A percentile compares a stretch with the other conserved stretches of the same genome.
phyloP scores from a whole-genome alignment of 2,797 vertebrate species.

The Gallinago solitaria region DNA sequence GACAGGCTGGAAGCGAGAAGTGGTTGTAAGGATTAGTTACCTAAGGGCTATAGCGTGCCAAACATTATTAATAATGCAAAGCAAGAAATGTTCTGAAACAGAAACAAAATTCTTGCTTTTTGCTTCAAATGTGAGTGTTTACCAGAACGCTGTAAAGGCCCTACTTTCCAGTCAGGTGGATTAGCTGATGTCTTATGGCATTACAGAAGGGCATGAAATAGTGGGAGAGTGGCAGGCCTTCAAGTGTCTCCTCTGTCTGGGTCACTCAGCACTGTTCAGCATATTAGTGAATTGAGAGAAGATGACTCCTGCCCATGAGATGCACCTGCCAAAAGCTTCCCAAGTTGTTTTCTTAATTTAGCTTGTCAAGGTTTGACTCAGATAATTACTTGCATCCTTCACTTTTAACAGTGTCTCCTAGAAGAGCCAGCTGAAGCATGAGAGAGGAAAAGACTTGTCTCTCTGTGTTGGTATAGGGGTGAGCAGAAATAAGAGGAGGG shows the following conservation, averaged over 20 bases:
- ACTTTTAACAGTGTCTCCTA: neutral
- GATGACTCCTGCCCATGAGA: neutral
- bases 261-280: neutral
- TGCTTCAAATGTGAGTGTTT: constrained; percentile 10
- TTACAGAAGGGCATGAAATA: neutral
- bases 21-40: constrained; percentile 22
- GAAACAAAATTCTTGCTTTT: constrained; percentile 23
- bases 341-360: neutral
- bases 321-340: neutral
- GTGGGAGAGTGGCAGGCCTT: neutral
- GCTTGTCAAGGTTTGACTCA: neutral
- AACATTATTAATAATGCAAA: constrained; percentile 41
- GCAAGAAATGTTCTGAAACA: neutral
- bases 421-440: neutral
- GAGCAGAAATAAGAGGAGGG: neutral
- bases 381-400: neutral
- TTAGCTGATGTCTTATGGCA: neutral
- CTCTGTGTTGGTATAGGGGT: neutral
- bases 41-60: neutral
- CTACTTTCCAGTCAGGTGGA: neutral
- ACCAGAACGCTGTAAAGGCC: neutral
- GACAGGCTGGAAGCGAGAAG: neutral
- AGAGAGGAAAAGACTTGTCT: neutral
- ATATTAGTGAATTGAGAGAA: neutral
- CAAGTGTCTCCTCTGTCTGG: neutral